These are phyloP conservation scores for Meloidogyne hapla DNA, from an alignment of 1,140 invertebrate species.

Conservation along the genomic window DNA sequence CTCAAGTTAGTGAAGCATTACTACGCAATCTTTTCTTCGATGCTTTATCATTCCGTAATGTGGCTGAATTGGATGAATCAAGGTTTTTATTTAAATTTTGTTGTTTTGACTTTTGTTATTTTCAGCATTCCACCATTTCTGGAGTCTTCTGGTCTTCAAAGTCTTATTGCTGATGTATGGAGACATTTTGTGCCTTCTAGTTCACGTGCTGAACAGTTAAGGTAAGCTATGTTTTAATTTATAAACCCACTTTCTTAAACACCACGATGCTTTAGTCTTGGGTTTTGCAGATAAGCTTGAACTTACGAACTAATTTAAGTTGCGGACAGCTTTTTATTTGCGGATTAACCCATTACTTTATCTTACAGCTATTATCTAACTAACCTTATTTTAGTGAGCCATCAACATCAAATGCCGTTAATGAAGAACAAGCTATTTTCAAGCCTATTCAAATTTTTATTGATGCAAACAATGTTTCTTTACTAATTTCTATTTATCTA, in stretches of 20 bases:
- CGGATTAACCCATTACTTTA: too few species aligned
- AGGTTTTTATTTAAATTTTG: not conserved
- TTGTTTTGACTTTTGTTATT: not conserved
- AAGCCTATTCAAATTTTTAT: slow-evolving; percentile 33
- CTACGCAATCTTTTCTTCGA: not conserved
- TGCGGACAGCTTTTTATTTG: too few species aligned
- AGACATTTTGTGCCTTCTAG: not conserved
- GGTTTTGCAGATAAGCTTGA: too few species aligned
- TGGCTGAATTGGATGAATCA: not conserved
- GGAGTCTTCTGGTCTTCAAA: not conserved
- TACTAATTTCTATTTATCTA: not conserved
- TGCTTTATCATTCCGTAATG: not conserved
- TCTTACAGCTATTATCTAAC: too few species aligned
- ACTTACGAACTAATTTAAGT: too few species aligned
- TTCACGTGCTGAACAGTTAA: not conserved
- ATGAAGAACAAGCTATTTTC: not conserved
- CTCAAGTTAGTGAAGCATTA: slow-evolving; percentile 1
- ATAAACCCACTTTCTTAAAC: too few species aligned
- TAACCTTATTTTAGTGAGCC: slow-evolving; percentile 16
- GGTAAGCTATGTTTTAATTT: not conserved
- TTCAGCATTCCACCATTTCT: not conserved
- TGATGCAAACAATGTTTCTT: slow-evolving; percentile 24
- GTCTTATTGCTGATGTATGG: not conserved
- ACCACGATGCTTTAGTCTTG: too few species aligned
- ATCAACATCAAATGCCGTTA: slow-evolving; percentile 14